Evolutionary conservation across 1,140 invertebrate species (phyloP).

Genomic region (Anoplolepis gracilipes): DNA sequence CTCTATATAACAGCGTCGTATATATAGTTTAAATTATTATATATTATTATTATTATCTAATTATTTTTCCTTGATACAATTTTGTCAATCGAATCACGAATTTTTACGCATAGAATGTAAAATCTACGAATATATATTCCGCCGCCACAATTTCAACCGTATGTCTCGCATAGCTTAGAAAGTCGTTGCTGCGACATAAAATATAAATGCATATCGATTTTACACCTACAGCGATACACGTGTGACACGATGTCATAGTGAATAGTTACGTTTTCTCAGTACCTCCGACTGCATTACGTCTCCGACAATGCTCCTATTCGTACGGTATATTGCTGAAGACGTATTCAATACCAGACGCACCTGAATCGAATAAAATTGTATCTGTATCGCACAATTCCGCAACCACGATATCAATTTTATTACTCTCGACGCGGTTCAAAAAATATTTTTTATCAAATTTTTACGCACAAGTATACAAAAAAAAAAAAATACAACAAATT

Average conservation of each 20-base stretch:
- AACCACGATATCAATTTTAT: background rate
- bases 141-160: constrained; percentile 40
- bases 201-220: constrained; percentile 60
- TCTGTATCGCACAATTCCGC: constrained; percentile 3
- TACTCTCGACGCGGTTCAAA: background rate
- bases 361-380: constrained; percentile 16
- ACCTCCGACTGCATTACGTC: constrained; percentile 36
- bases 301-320: constrained; percentile 47
- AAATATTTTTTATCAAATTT: background rate
- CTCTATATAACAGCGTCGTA: background rate
- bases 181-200: constrained; percentile 45
- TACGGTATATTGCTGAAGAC: constrained; percentile 29
- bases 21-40: no score
- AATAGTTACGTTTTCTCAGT: constrained; percentile 37
- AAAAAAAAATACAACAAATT: background rate
- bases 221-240: constrained; percentile 33
- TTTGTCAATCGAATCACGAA: background rate
- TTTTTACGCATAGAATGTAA: constrained; percentile 1
- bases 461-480: background rate
- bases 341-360: constrained; percentile 55
- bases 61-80: constrained; percentile 1
- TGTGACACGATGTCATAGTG: constrained; percentile 35
- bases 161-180: constrained; percentile 42
- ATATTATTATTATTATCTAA: no score
- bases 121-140: constrained; percentile 40